Evolutionary conservation across 2,113 vertebrate species (phyloP).

Genomic region (Vidua macroura): DNA sequence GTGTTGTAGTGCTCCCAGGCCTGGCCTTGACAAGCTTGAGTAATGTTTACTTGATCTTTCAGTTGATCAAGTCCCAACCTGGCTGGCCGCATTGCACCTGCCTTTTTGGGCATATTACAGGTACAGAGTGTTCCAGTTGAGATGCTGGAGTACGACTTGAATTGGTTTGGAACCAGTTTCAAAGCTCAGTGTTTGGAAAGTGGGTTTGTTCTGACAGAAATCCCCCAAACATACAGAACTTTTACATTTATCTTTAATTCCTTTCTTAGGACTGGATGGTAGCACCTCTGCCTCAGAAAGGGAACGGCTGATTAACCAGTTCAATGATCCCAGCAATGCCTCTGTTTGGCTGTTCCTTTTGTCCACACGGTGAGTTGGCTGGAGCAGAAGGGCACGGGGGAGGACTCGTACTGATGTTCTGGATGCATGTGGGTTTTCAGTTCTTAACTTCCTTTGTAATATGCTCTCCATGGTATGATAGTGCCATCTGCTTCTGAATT

Average conservation of each 20-base stretch:
- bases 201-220: background rate
- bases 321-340: conserved; percentile 91
- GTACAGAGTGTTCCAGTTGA: background rate
- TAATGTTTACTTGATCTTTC: background rate
- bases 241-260: background rate
- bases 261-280: conserved; percentile 87
- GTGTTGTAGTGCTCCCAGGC: background rate
- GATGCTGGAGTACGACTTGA: background rate
- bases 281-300: conserved; percentile 95
- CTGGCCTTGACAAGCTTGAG: background rate
- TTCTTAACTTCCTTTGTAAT: background rate
- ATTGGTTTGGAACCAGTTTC: background rate
- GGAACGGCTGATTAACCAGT: conserved; percentile 96
- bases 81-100: background rate
- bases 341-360: conserved; percentile 91
- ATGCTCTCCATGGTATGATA: background rate
- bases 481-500: background rate
- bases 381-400: background rate
- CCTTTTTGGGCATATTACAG: background rate
- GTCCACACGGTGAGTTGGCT: conserved; percentile 87
- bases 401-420: background rate
- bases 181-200: background rate
- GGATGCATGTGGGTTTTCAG: background rate
- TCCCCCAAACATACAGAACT: background rate
- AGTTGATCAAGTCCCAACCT: background rate